These are phyloP conservation scores for Elgaria multicarinata DNA, from an alignment of 2,113 vertebrate genomes.

Conservation along the genomic window DNA sequence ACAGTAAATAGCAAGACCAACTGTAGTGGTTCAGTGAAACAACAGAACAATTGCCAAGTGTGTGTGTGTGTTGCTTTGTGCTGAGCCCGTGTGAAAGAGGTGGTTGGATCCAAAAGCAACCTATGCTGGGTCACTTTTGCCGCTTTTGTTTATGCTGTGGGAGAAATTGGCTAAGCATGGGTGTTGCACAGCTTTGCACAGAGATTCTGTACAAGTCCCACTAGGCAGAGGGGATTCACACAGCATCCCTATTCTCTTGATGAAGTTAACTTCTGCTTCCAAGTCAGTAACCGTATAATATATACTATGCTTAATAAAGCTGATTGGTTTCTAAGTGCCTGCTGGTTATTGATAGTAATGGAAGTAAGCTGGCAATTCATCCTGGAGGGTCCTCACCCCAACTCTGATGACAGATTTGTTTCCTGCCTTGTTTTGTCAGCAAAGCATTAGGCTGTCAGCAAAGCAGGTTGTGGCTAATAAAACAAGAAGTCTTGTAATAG, in stretches of 20 bases:
- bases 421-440: constrained; percentile 20
- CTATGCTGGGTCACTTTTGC: not conserved
- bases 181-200: not conserved
- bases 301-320: constrained; percentile 72
- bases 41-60: not conserved
- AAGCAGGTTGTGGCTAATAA: constrained; percentile 54
- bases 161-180: constrained; percentile 35
- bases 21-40: constrained; percentile 12
- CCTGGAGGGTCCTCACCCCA: not conserved
- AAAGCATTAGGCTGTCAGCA: not conserved
- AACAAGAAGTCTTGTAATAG: constrained; percentile 24
- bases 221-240: not conserved
- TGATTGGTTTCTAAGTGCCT: constrained; percentile 64
- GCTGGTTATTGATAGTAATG: constrained; percentile 51
- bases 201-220: not conserved
- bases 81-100: constrained; percentile 37
- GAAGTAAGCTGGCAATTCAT: constrained; percentile 24
- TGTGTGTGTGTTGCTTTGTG: not conserved
- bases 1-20: too few relatives aligned
- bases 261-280: constrained; percentile 53
- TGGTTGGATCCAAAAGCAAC: not conserved
- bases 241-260: constrained; percentile 1
- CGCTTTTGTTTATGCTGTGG: constrained; percentile 17
- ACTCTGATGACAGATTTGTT: constrained; percentile 20
- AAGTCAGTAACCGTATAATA: constrained; percentile 60